These are phyloP conservation scores for Prunella himalayana DNA, from an alignment of 2,113 vertebrate genomes.

Conservation along the genomic window DNA sequence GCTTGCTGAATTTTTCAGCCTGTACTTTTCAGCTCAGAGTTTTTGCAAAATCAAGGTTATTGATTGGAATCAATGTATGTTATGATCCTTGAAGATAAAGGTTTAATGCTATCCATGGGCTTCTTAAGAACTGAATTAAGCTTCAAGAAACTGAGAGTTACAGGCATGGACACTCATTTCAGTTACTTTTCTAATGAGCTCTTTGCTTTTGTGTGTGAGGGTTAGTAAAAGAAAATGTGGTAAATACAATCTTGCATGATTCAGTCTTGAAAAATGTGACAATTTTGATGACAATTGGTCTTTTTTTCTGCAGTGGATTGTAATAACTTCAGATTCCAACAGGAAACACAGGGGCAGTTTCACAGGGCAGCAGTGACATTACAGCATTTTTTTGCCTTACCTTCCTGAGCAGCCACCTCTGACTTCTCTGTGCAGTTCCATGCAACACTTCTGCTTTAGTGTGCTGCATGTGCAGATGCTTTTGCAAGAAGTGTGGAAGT, in stretches of 20 bases:
- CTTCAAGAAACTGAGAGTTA: neutral
- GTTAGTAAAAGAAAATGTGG: neutral
- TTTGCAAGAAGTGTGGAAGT: neutral
- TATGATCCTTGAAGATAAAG: neutral
- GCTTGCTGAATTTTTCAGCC: neutral
- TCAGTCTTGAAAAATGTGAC: neutral
- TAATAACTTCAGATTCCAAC: neutral
- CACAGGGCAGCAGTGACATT: neutral
- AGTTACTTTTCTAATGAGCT: neutral
- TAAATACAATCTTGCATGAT: neutral
- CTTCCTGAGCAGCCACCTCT: neutral
- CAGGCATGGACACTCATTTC: neutral
- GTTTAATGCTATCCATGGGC: neutral
- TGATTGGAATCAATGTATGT: neutral
- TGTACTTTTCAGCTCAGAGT: neutral
- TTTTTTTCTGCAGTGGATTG: neutral
- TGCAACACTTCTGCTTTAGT: neutral
- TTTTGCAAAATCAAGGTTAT: neutral
- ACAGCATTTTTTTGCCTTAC: neutral
- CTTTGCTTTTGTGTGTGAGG: fast-evolving
- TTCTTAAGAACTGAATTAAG: neutral
- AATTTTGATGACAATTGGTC: neutral
- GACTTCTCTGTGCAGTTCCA: neutral
- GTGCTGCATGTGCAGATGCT: neutral
- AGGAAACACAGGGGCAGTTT: neutral